phyloP scores from a whole-genome alignment of 2,113 vertebrate species.

The Meles meles region DNA sequence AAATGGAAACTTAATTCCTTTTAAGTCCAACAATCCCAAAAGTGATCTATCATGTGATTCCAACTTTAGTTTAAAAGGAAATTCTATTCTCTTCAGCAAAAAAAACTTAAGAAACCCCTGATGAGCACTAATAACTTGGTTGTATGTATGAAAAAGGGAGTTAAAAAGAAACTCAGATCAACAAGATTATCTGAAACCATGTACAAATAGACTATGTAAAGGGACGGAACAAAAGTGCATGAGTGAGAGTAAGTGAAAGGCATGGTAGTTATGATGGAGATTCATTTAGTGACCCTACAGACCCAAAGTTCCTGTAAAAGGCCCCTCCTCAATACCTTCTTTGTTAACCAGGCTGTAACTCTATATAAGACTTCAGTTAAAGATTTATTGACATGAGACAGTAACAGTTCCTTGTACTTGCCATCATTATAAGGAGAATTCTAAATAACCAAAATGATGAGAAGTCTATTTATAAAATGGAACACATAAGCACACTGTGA shows the following conservation, averaged over 20 bases:
- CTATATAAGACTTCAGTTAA: not conserved
- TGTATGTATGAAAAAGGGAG: not conserved
- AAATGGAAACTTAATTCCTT: conserved; percentile 29
- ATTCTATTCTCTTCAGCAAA: not conserved
- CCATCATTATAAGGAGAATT: not conserved
- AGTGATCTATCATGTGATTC: not conserved
- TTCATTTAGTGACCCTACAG: not conserved
- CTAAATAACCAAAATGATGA: conserved; percentile 28
- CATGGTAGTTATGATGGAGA: not conserved
- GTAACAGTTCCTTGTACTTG: not conserved
- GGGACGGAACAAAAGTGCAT: not conserved
- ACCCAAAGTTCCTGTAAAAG: not conserved
- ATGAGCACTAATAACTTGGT: not conserved
- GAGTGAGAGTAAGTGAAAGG: not conserved
- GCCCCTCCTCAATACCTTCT: not conserved
- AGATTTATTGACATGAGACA: not conserved
- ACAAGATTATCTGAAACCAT: not conserved
- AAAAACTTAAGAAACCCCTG: not conserved
- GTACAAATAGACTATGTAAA: not conserved
- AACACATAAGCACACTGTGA: conserved; percentile 19
- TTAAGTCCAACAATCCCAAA: not conserved
- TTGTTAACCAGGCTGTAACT: not conserved
- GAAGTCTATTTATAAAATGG: conserved; percentile 5
- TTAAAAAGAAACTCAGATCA: conserved; percentile 34
- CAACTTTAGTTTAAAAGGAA: conserved; percentile 27